Evolutionary conservation across 2,113 vertebrate species (phyloP), one percentile per base, ranked within the genome.

Genomic region (Neoarius graeffei): DNA sequence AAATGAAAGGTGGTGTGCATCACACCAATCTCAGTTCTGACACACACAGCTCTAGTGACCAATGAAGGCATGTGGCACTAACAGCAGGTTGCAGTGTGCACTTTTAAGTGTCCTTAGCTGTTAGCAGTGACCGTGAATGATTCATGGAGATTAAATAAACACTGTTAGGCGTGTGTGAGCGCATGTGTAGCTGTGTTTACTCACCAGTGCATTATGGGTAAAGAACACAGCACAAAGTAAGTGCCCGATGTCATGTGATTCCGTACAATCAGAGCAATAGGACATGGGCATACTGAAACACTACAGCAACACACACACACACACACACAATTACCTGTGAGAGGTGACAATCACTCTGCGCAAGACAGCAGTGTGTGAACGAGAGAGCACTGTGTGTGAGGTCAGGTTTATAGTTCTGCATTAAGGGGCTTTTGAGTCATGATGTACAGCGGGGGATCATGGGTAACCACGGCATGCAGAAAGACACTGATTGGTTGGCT

Each of bases 81-180:
- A 56, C 50, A 52, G 27, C 50, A 79, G 5, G 76, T 54, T 77
- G 74, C 27, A 79, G 76, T 52, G 23, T 7, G 3, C 15, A 35
- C 73, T 69, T 30, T 13, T n/a, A 69, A 71, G 27, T 73, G 69
- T 73, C 15, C 17, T 13, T 19, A 73, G 42, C 69, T 73, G 69
- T 42, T 42, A 54, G 19, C 50, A 79, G 6, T 7, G 6, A 27
- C 35, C 19, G 1, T 17, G 23, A 77, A n/a, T 54, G 52, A 57
- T 27, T 80, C 77, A 80, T 19, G 52, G 25, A 80, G 77, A 57
- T 27, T n/a, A 79, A 79, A 54, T 52, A 77, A 25, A 76, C 73
- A 20, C 11, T 15, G 35, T 35, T 42, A 42, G 25, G 48, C 14
- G 8, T 77, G 74, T 77, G 23, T 52, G 8, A 0, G 8, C 0